Evolutionary conservation across 2,113 vertebrate genomes (phyloP).

Genomic region (Buteo buteo): DNA sequence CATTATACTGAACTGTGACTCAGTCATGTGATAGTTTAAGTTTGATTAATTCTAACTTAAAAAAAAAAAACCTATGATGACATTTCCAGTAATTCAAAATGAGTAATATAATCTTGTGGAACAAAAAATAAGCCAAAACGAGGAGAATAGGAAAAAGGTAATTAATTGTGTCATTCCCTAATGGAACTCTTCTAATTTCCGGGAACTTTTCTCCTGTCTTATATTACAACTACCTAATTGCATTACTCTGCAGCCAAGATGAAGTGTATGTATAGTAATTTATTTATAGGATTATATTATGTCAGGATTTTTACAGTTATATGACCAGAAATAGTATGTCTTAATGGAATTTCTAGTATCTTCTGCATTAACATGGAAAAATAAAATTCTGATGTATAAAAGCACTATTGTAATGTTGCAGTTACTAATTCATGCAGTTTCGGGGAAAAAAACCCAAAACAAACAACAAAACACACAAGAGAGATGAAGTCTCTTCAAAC

Average conservation of each 20-base stretch:
- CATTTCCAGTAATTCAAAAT: background rate
- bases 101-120: background rate
- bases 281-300: background rate
- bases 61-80: background rate
- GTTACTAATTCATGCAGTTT: background rate
- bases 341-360: background rate
- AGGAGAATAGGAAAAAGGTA: background rate
- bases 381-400: background rate
- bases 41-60: background rate
- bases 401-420: background rate
- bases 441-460: no score
- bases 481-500: background rate
- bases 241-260: background rate
- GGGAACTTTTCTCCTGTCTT: background rate
- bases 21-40: background rate
- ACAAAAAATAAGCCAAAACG: background rate
- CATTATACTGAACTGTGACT: background rate
- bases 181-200: background rate
- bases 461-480: background rate
- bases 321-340: background rate
- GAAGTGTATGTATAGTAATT: background rate
- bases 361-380: background rate
- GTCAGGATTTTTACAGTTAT: background rate
- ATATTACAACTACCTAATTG: background rate
- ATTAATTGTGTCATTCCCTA: background rate